Evolutionary conservation across 1,140 invertebrate species (phyloP).

Genomic region (Aplysia californica): DNA sequence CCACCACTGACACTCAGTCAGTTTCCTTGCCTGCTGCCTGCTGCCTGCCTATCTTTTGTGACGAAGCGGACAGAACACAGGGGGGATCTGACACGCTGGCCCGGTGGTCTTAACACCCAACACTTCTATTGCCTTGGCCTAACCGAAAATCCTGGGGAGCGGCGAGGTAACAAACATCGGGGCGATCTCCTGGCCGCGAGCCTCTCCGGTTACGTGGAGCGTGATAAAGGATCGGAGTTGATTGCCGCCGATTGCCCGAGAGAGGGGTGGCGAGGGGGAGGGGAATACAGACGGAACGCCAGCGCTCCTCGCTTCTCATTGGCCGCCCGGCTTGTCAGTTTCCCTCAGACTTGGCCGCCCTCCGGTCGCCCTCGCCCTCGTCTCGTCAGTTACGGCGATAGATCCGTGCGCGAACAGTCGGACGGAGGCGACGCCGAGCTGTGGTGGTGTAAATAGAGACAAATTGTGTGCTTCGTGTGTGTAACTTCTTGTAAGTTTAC

Average conservation of each 20-base stretch:
- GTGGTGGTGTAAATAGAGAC: too few species aligned
- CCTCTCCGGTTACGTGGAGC: neutral
- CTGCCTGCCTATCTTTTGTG: too few species aligned
- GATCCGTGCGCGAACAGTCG: neutral
- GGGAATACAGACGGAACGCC: constrained; percentile 7
- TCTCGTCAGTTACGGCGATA: constrained; percentile 1
- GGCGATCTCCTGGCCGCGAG: neutral
- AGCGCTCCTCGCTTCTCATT: neutral
- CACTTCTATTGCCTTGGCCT: too few species aligned
- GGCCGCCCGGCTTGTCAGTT: constrained; percentile 13
- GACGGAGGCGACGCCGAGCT: neutral
- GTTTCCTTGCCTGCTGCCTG: neutral
- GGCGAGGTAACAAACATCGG: too few species aligned
- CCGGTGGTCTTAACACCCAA: too few species aligned
- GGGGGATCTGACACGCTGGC: too few species aligned
- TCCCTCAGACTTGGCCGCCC: neutral
- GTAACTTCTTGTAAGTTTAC: too few species aligned
- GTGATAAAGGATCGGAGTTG: neutral
- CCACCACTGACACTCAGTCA: neutral
- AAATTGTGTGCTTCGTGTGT: too few species aligned
- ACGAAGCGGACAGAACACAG: too few species aligned
- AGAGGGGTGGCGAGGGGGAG: neutral
- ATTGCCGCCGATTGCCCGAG: constrained; percentile 2
- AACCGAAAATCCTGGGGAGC: too few species aligned
- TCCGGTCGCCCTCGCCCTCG: neutral